Conservation (phyloP, 2,888 invertebrate genomes). For the Epirrita christyi region DNA sequence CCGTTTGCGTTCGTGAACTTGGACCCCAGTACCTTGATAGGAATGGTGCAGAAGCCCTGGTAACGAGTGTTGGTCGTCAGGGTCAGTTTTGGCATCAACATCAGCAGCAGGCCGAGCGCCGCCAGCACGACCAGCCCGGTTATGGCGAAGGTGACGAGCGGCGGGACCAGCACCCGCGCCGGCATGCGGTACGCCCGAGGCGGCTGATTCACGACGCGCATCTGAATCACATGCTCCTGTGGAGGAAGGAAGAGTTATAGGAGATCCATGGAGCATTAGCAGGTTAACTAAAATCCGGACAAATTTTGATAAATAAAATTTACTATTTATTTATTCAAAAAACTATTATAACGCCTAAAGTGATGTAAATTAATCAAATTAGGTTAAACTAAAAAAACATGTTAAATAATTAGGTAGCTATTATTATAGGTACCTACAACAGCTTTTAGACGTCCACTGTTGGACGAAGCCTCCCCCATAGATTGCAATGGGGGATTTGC, state of each 20-base stretch:
- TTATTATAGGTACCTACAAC: no score
- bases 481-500: no score
- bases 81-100: constrained; percentile 81
- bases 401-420: no score
- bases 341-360: no score
- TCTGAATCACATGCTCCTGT: constrained; percentile 64
- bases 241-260: neutral
- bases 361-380: no score
- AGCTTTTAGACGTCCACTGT: no score
- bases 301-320: no score
- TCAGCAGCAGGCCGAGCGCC: constrained; percentile 89
- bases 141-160: constrained; percentile 84
- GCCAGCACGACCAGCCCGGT: constrained; percentile 87
- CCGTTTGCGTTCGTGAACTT: no score
- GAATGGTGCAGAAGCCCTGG: constrained; percentile 89
- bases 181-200: constrained; percentile 21
- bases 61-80: constrained; percentile 83
- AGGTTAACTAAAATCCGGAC: no score
- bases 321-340: no score
- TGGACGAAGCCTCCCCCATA: no score
- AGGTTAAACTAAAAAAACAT: no score
- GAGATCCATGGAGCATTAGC: neutral
- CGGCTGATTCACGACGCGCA: constrained; percentile 52
- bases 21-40: constrained; percentile 69
- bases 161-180: constrained; percentile 58